Evolutionary conservation across 2,113 vertebrate species (phyloP).

Genomic region (Xiphophorus hellerii): DNA sequence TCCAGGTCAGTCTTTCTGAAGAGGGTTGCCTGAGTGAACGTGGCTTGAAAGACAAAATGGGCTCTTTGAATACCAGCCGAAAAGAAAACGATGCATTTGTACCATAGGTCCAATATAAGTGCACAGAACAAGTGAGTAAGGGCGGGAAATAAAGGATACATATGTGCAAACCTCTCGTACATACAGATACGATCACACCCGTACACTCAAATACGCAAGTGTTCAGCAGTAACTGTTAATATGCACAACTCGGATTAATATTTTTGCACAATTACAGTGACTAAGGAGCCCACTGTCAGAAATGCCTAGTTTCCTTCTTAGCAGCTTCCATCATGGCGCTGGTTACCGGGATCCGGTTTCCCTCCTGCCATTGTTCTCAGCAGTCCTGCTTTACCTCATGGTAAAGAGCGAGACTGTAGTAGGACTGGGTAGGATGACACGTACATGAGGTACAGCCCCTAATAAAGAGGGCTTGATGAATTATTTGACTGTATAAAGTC

Average conservation of each 20-base stretch:
- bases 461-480: slow-evolving; percentile 17
- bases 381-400: slow-evolving; percentile 45
- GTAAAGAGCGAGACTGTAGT: slow-evolving; percentile 46
- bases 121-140: slow-evolving; percentile 68
- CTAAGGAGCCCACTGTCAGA: slow-evolving; percentile 55
- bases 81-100: slow-evolving; percentile 58
- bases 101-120: slow-evolving; percentile 76
- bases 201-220: slow-evolving; percentile 58
- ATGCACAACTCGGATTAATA: slow-evolving; percentile 75
- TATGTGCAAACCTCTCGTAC: slow-evolving; percentile 56
- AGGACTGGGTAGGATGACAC: slow-evolving; percentile 42
- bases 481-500: slow-evolving; percentile 27
- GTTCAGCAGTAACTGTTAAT: slow-evolving; percentile 70
- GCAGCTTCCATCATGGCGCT: slow-evolving; percentile 23
- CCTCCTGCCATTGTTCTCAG: slow-evolving; percentile 13
- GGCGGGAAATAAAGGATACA: slow-evolving; percentile 45
- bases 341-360: slow-evolving; percentile 27
- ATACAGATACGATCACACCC: slow-evolving; percentile 48
- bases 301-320: slow-evolving; percentile 34
- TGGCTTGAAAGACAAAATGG: slow-evolving; percentile 28
- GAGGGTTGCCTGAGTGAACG: slow-evolving; percentile 29
- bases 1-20: slow-evolving; percentile 35
- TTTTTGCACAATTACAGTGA: slow-evolving; percentile 72
- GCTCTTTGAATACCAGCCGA: slow-evolving; percentile 45
- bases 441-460: slow-evolving; percentile 56